Conservation (phyloP, 2,888 invertebrate genomes). For the Mactromeris polynyma region DNA sequence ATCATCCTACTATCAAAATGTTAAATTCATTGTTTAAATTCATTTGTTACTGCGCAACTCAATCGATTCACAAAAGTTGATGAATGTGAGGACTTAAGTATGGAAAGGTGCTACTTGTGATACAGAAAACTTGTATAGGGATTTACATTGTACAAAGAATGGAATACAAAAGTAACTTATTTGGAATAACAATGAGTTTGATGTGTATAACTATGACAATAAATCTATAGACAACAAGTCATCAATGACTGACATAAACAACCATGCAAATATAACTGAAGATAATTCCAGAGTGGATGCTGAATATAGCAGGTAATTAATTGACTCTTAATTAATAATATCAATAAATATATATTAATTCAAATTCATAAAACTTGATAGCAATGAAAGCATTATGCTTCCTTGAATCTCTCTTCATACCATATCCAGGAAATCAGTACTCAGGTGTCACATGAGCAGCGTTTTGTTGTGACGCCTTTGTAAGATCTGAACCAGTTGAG, state of each 20-base stretch:
- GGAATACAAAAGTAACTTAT: not conserved
- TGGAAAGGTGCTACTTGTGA: not conserved
- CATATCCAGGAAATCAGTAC: too few species aligned
- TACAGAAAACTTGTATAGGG: not conserved
- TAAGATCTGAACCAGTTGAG: too few species aligned
- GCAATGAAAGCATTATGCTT: too few species aligned
- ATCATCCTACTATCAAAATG: too few species aligned
- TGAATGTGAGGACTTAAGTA: not conserved
- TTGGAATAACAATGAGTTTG: not conserved
- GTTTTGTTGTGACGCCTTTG: too few species aligned
- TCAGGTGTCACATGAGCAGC: too few species aligned
- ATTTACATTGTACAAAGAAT: not conserved
- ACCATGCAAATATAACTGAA: not conserved
- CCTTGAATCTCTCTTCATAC: too few species aligned
- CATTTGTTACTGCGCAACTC: too few species aligned
- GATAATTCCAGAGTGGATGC: not conserved
- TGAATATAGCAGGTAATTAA: slow-evolving; percentile 11
- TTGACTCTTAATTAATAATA: not conserved
- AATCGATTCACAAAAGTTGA: not conserved
- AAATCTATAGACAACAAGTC: not conserved
- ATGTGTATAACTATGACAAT: not conserved
- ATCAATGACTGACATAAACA: not conserved
- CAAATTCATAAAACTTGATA: not conserved
- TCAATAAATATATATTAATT: not conserved
- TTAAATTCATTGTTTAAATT: too few species aligned